Evolutionary conservation across 2,888 invertebrate species (phyloP), one percentile per base, ranked within the genome.

Genomic region (Psylliodes chrysocephalus): DNA sequence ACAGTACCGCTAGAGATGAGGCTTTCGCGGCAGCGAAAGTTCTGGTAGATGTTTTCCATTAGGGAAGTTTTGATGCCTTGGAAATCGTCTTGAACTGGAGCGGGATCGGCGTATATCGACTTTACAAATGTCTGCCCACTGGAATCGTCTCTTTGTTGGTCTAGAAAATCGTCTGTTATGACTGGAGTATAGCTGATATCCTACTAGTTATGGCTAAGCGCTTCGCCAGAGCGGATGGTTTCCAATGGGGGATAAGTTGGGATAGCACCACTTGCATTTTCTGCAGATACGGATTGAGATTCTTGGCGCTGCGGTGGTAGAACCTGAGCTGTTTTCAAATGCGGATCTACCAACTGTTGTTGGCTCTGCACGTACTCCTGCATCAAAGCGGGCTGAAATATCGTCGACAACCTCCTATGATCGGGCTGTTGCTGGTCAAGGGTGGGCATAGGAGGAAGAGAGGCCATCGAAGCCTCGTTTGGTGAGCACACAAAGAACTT

Each of bases 1-100:
- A 83, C 82, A 0, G 82, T 82, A 15, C 82, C 82, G 67, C 82
- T 82, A 59, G 82, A 82, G 68, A 82, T 83, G 25, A 83, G 67
- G 59, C 83, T 83, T 57, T 83, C 82, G 18, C 82, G 69, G 61
- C 78, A 77, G 51, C 71, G 75, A 6, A 81, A 68, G 60, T 79
- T 79, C 46, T 78, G 78, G 19, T 73, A 76, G 42, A 81, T 73
- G 59, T 80, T 81, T 64, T 82, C 82, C 0, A 80, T 75, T 10
- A 82, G 69, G 2, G 79, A 75, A 2, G 77, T 77, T 64, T 82
- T 81, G 15, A 82, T 73, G 18, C 74, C 71, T 59, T 79, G 78
- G 46, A 81, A 75, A 15, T 73, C 73, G 12, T 71, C 73, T 46
- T 57, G 71, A 49, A 28, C 64, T 40, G 66, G 66, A 54, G 57